Evolutionary conservation across 2,888 invertebrate genomes (phyloP).

Genomic region (Nomada flava): DNA sequence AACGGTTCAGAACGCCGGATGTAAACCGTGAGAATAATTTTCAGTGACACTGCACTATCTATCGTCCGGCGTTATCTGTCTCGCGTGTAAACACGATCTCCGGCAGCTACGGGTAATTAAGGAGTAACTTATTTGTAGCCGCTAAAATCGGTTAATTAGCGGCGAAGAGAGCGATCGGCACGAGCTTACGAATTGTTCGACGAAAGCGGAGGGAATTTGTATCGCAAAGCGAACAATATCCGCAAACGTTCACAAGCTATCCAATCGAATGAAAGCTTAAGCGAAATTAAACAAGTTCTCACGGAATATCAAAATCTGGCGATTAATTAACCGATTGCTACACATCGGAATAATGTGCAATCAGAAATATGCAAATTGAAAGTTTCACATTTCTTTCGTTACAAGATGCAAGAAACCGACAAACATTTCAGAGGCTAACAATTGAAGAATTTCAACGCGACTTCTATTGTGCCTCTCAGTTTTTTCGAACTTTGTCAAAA

Average conservation of each 20-base stretch:
- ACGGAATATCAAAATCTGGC: background rate
- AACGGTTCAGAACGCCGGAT: slow-evolving; percentile 29
- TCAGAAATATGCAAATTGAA: background rate
- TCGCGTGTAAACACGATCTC: slow-evolving; percentile 14
- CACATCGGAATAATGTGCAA: background rate
- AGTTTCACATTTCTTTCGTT: background rate
- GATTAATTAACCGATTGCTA: slow-evolving; percentile 9
- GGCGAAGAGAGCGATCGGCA: slow-evolving; percentile 22
- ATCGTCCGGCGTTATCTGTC: slow-evolving; percentile 32
- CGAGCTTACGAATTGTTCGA: slow-evolving; percentile 3
- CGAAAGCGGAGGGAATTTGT: slow-evolving; percentile 14
- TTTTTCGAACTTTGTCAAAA: background rate
- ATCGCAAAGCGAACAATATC: slow-evolving; percentile 11
- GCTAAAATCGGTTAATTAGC: slow-evolving; percentile 31
- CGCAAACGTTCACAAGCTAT: slow-evolving; percentile 1
- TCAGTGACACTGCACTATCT: slow-evolving; percentile 32
- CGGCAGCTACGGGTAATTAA: slow-evolving; percentile 26
- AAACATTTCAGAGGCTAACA: background rate
- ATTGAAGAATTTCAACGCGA: background rate
- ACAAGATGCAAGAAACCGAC: background rate
- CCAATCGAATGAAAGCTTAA: background rate
- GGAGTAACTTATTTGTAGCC: background rate
- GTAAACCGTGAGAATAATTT: slow-evolving; percentile 54
- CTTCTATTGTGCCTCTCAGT: background rate
- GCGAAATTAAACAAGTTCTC: background rate